phyloP scores from a whole-genome alignment of 2,888 invertebrate species.

The Siphlonurus alternatus region DNA sequence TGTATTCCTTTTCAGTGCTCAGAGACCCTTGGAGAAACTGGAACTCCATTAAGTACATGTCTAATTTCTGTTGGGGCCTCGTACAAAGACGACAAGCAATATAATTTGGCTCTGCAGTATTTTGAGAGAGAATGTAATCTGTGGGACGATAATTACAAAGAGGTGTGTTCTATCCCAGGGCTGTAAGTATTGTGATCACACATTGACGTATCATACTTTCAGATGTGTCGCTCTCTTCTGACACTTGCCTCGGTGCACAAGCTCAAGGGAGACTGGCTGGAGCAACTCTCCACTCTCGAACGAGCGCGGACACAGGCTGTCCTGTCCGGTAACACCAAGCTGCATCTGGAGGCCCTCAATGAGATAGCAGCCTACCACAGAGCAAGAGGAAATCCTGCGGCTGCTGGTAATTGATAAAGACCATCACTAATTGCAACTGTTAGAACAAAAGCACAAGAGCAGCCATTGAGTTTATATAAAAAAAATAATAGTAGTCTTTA shows the following conservation, averaged over 20 bases:
- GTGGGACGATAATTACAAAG: not conserved
- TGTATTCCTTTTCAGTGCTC: not conserved
- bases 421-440: too few species aligned
- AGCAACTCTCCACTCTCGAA: not conserved
- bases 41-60: not conserved
- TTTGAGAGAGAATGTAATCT: not conserved
- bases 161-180: not conserved
- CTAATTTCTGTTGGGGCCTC: not conserved
- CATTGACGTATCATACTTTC: not conserved
- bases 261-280: not conserved
- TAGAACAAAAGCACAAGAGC: too few species aligned
- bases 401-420: too few species aligned
- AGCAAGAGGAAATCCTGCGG: not conserved
- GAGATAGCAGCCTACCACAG: not conserved
- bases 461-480: too few species aligned
- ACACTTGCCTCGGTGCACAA: not conserved
- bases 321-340: not conserved
- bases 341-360: not conserved
- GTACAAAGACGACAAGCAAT: not conserved
- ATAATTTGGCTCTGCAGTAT: not conserved
- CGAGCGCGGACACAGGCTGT: not conserved
- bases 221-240: not conserved
- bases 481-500: too few species aligned
- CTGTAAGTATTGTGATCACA: not conserved
- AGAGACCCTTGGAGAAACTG: not conserved